Evolutionary conservation across 2,888 invertebrate genomes (phyloP).

Genomic region (Ichneumoninae sp.): DNA sequence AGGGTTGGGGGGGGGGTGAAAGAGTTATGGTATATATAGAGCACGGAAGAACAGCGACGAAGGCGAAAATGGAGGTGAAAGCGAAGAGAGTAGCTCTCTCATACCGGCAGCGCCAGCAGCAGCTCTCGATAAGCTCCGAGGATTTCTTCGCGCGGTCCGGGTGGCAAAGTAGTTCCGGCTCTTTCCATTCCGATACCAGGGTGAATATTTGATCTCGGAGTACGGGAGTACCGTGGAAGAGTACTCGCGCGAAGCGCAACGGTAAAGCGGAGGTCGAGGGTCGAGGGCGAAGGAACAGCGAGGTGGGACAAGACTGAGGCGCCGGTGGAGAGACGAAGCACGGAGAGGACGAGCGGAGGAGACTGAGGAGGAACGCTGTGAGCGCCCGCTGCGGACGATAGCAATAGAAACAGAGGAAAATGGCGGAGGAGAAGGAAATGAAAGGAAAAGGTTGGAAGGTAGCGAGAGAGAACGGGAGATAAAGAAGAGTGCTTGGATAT

Average conservation of each 20-base stretch:
- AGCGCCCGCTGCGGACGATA: constrained; percentile 35
- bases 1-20: constrained; percentile 11
- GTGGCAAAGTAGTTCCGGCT: constrained; percentile 67
- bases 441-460: constrained; percentile 40
- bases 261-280: not conserved
- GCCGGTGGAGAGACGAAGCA: constrained; percentile 23
- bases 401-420: constrained; percentile 25
- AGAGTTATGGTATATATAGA: constrained; percentile 46
- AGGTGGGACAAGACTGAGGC: constrained; percentile 9
- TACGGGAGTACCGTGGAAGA: constrained; percentile 28
- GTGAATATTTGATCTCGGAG: constrained; percentile 64
- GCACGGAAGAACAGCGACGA: constrained; percentile 31
- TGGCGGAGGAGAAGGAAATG: constrained; percentile 31
- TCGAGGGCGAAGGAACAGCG: constrained; percentile 16
- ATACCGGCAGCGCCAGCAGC: constrained; percentile 43
- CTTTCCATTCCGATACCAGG: constrained; percentile 53
- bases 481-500: constrained; percentile 64
- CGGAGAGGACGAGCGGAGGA: constrained; percentile 35
- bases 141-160: constrained; percentile 62
- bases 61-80: constrained; percentile 51
- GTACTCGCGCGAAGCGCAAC: not conserved
- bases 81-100: constrained; percentile 55
- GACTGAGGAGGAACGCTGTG: constrained; percentile 34
- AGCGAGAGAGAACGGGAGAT: constrained; percentile 55
- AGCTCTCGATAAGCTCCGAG: constrained; percentile 66